Evolutionary conservation across 2,888 invertebrate species (phyloP).

Genomic region (Ellobium chinense): DNA sequence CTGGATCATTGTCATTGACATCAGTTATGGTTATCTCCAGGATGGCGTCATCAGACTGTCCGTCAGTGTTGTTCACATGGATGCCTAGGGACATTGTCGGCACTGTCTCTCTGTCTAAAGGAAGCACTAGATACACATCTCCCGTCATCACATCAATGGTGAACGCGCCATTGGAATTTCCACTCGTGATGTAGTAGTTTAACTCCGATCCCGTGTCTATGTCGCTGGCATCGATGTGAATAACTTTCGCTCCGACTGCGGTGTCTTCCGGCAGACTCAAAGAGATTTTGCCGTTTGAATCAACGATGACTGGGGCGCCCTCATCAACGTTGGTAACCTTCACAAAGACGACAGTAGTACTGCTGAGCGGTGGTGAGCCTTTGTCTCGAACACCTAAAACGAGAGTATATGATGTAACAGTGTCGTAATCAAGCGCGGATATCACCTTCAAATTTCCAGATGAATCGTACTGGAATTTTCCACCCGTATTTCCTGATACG

Average conservation of each 20-base stretch:
- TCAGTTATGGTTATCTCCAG: conserved; percentile 55
- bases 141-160: conserved; percentile 51
- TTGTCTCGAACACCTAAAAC: conserved; percentile 49
- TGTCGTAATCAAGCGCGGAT: conserved; percentile 26
- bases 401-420: not conserved
- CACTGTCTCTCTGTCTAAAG: conserved; percentile 54
- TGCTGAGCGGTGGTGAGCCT: conserved; percentile 30
- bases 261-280: conserved; percentile 54
- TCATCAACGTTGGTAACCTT: conserved; percentile 3
- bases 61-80: not conserved
- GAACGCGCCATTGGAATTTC: conserved; percentile 49
- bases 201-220: conserved; percentile 54
- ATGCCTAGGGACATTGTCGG: not conserved
- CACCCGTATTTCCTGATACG: conserved; percentile 56
- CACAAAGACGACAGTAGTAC: conserved; percentile 21
- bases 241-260: conserved; percentile 41
- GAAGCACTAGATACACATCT: conserved; percentile 36
- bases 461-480: conserved; percentile 17
- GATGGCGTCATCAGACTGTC: conserved; percentile 41
- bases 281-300: not conserved
- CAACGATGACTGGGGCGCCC: not conserved
- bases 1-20: conserved; percentile 57
- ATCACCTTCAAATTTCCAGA: conserved; percentile 37
- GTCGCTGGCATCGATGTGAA: conserved; percentile 51
- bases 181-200: conserved; percentile 51